These are phyloP conservation scores for Cyclura pinguis DNA, from an alignment of 2,797 vertebrate genomes.

Conservation along the genomic window DNA sequence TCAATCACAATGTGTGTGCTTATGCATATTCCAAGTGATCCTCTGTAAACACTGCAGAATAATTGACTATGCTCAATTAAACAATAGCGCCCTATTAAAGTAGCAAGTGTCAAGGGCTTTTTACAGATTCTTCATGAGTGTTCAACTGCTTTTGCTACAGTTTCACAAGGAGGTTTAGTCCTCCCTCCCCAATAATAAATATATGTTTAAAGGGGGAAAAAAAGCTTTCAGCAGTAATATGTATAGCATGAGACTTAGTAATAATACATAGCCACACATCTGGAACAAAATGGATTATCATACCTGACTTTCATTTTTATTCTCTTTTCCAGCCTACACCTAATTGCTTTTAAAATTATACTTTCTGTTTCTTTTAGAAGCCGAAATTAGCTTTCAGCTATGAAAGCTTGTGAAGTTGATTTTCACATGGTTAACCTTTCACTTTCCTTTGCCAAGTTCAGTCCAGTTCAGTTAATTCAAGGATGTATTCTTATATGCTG, in stretches of 20 bases:
- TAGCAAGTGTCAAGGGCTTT: not conserved
- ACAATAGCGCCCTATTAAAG: slow-evolving; percentile 15
- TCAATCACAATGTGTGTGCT: not conserved
- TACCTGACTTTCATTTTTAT: not conserved
- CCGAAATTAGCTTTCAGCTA: not conserved
- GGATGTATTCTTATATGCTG: not conserved
- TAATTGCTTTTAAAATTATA: slow-evolving; percentile 1
- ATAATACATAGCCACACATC: not conserved
- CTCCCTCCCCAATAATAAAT: not conserved
- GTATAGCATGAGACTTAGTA: not conserved
- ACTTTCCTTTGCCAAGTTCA: not conserved
- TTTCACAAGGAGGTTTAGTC: not conserved
- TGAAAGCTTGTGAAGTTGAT: not conserved
- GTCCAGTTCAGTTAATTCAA: not conserved
- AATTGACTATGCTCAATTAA: slow-evolving; percentile 14
- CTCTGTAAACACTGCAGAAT: not conserved
- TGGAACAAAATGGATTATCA: not conserved
- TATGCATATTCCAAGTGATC: not conserved
- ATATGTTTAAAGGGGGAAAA: not conserved
- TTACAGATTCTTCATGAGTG: not conserved
- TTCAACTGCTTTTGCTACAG: slow-evolving; percentile 1
- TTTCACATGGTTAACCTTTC: not conserved
- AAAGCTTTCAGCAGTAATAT: not conserved
- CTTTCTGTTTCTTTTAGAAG: not conserved
- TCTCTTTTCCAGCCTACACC: not conserved